Conservation (phyloP, 2,113 vertebrate species). For the Excalfactoria chinensis region DNA sequence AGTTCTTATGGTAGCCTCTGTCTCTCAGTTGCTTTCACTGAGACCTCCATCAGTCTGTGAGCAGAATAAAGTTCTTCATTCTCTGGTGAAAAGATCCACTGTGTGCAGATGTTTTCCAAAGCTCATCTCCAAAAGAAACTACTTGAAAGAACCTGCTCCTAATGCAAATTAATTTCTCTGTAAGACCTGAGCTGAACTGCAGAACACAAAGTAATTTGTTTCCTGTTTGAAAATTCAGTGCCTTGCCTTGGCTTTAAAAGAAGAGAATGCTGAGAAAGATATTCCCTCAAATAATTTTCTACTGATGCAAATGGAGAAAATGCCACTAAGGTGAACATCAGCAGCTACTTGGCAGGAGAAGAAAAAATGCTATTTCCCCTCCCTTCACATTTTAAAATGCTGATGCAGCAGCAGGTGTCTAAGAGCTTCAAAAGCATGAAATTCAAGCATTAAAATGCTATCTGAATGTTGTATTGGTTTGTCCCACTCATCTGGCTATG, state of each 20-base stretch:
- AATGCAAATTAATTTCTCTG: not conserved
- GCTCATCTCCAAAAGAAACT: not conserved
- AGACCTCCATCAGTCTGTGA: not conserved
- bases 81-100: not conserved
- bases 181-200: not conserved
- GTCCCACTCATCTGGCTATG: not conserved
- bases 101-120: not conserved
- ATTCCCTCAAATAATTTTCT: not conserved
- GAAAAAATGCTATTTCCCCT: not conserved
- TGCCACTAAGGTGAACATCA: not conserved
- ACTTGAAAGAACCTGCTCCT: not conserved
- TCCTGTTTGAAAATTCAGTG: not conserved
- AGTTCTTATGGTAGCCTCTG: not conserved
- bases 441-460: not conserved
- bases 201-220: not conserved
- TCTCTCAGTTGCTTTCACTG: not conserved
- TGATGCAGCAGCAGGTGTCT: conserved; percentile 6
- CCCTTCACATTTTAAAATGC: conserved; percentile 6
- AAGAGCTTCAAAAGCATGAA: conserved; percentile 11
- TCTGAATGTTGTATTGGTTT: not conserved
- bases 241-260: not conserved
- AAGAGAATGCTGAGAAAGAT: not conserved
- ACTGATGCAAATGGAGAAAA: not conserved
- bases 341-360: not conserved
- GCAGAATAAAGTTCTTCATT: not conserved